Evolutionary conservation across 2,888 invertebrate species (phyloP), one percentile per base, ranked within the genome.

Genomic region (Cerastis rubricosa): DNA sequence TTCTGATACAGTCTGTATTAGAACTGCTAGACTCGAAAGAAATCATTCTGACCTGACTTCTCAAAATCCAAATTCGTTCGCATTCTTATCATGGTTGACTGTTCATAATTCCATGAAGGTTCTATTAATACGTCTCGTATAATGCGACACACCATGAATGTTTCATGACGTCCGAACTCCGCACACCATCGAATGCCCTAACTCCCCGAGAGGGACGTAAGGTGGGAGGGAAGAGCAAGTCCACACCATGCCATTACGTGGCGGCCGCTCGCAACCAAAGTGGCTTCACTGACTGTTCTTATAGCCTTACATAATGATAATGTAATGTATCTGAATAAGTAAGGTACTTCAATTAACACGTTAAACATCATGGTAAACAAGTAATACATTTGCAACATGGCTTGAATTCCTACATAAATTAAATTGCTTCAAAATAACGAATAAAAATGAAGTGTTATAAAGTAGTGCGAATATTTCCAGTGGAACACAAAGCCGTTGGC

Each of bases 61-160:
- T 45, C 29, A 14, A 25, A 25, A 49, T 49, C 47, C 59, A n/a
- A 45, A 51, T 47, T 57, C 45, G 25, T 47, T 54, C 57, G 76
- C 25, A 57, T 14, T 25, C 25, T 29, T 8, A 22, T 47, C 40
- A 35, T 57, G 45, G 45, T 54, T 35, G 40, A 11, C 29, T 63
- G 54, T 67, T 76, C 22, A 67, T 67, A 77, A 76, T 47, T 73
- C 73, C 12, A n/a, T 9, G 47, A 54, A 40, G 51, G 51, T 66
- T 45, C 54, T 29, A 14, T 63, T 43, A 67, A 67, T 43, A 63
- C 47, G 54, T 47, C 17, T 45, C 22, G 47, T 54, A 49, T 63
- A 40, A 25, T 51, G 47, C 35, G 17, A 45, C 7, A 51, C 61
- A n/a, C 29, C 72, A 73, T 80, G 54, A 73, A 79, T 80, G 51